These are phyloP conservation scores for Megalopta genalis DNA, from an alignment of 1,140 invertebrate genomes.

Conservation along the genomic window DNA sequence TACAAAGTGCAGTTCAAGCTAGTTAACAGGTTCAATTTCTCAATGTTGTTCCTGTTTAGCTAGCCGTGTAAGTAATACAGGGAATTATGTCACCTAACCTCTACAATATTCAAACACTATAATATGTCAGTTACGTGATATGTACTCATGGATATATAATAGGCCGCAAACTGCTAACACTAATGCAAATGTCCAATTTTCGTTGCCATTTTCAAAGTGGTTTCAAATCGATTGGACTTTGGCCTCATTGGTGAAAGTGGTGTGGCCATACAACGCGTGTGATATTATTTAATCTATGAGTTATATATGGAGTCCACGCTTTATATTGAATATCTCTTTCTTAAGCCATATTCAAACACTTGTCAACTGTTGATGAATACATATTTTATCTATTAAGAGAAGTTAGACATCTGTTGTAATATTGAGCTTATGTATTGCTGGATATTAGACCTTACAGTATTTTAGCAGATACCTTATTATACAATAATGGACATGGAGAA, in stretches of 20 bases:
- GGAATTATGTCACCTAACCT: slow-evolving; percentile 46
- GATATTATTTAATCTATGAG: slow-evolving; percentile 58
- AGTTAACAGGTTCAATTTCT: slow-evolving; percentile 66
- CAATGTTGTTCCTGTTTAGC: slow-evolving; percentile 68
- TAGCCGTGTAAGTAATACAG: slow-evolving; percentile 51
- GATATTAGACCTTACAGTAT: slow-evolving; percentile 48
- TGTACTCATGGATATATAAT: slow-evolving; percentile 63
- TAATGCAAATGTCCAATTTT: slow-evolving; percentile 78
- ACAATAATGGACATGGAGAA: slow-evolving; percentile 48
- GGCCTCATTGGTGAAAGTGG: slow-evolving; percentile 76
- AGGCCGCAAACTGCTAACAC: slow-evolving; percentile 75
- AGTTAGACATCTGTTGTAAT: neutral
- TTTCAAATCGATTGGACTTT: slow-evolving; percentile 76
- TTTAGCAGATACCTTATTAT: slow-evolving; percentile 49
- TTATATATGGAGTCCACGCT: slow-evolving; percentile 44
- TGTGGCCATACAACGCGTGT: slow-evolving; percentile 70
- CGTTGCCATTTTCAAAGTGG: slow-evolving; percentile 69
- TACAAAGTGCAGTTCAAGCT: slow-evolving; percentile 45
- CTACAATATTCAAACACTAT: slow-evolving; percentile 44
- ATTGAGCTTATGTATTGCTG: neutral
- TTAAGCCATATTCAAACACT: slow-evolving; percentile 26
- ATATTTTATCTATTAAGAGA: slow-evolving; percentile 7
- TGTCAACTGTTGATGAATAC: slow-evolving; percentile 2
- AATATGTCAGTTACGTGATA: slow-evolving; percentile 44
- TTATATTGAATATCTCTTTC: slow-evolving; percentile 44